phyloP scores from a whole-genome alignment of 37 sponge, comb jelly and placozoan species.

The Oopsacas minuta region DNA sequence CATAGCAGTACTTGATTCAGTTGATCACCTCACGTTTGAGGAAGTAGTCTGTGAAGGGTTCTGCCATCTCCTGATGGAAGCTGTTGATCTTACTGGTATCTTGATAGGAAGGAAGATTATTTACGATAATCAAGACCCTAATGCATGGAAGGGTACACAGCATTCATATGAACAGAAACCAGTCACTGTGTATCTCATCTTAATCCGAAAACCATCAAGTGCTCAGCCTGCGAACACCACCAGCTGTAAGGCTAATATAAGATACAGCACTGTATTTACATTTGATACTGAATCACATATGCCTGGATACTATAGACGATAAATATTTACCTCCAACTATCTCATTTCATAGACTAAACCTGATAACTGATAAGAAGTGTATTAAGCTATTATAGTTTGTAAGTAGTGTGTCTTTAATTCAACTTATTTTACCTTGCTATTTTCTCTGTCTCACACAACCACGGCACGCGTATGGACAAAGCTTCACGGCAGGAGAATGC shows the following conservation, averaged over 20 bases:
- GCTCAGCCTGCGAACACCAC: neutral
- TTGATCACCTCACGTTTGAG: neutral
- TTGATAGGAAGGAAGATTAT: conserved; percentile 6
- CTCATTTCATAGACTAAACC: neutral
- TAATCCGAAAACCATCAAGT: neutral
- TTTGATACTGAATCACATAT: neutral
- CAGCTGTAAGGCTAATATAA: neutral
- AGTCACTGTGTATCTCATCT: neutral
- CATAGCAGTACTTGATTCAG: neutral
- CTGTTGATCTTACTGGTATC: neutral
- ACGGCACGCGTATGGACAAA: neutral
- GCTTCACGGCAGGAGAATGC: neutral
- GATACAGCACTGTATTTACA: conserved; percentile 12
- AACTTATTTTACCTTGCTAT: neutral
- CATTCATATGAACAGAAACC: conserved; percentile 9
- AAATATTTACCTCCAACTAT: neutral
- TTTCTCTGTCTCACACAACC: neutral
- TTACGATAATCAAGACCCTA: neutral
- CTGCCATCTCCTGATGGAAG: neutral
- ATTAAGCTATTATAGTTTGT: neutral
- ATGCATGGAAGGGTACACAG: conserved; percentile 3
- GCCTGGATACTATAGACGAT: conserved; percentile 4
- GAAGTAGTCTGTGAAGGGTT: conserved; percentile 3
- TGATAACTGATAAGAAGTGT: neutral
- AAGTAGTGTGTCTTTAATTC: conserved; percentile 12